phyloP scores from a whole-genome alignment of 2,113 vertebrate genomes.

The Chrysemys picta region DNA sequence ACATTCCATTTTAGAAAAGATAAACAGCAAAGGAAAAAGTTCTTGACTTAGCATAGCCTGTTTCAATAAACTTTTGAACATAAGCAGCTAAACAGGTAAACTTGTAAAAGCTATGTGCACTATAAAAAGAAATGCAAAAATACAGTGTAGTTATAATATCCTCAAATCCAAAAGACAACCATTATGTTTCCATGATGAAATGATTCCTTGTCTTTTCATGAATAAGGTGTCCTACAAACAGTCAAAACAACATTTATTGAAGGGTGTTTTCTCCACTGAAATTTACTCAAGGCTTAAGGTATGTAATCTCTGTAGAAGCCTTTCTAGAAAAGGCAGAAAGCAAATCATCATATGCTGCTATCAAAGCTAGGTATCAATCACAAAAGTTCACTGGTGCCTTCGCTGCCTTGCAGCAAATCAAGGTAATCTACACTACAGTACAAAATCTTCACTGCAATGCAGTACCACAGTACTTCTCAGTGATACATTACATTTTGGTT shows the following conservation, averaged over 20 bases:
- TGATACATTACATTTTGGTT: fast-evolving
- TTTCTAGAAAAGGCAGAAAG: background rate
- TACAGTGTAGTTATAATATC: background rate
- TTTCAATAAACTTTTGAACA: background rate
- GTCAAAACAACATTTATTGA: background rate
- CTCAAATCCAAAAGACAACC: background rate
- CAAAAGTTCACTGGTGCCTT: background rate
- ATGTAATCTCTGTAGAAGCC: background rate
- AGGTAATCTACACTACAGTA: background rate
- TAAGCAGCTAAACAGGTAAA: background rate
- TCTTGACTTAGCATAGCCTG: background rate
- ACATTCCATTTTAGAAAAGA: background rate
- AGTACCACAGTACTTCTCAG: background rate
- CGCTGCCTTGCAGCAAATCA: background rate
- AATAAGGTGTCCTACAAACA: background rate
- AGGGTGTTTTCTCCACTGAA: background rate
- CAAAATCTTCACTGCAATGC: background rate
- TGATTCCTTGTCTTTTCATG: background rate
- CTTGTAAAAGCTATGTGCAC: background rate
- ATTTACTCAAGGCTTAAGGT: background rate
- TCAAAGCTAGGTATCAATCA: background rate
- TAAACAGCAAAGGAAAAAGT: background rate
- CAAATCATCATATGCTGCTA: background rate
- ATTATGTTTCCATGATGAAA: background rate
- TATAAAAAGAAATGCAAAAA: background rate